phyloP scores from a whole-genome alignment of 1,140 invertebrate species.

The Hormaphis cornu region DNA sequence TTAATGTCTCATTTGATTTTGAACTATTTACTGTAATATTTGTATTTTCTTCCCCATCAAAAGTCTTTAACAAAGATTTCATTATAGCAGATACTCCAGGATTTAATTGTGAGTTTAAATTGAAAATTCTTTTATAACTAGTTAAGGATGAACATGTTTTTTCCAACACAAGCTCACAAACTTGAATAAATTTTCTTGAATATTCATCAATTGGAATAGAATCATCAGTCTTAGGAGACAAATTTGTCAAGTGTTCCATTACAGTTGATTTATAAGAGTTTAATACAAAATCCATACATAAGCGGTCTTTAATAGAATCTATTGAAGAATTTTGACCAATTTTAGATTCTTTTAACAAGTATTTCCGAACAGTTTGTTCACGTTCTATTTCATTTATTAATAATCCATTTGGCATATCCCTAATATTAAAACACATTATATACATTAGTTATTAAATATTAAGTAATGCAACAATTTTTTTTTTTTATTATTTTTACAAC shows the following conservation, averaged over 20 bases:
- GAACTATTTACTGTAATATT: neutral
- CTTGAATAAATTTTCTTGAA: neutral
- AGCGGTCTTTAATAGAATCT: neutral
- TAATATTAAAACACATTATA: neutral
- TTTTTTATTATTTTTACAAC: too few relatives aligned
- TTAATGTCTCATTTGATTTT: neutral
- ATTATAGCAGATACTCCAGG: neutral
- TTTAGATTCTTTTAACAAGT: constrained; percentile 13
- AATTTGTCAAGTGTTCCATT: neutral
- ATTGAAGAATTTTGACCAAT: neutral
- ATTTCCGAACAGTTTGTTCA: neutral
- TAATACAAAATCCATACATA: neutral
- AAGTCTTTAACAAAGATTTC: neutral
- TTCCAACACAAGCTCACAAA: neutral
- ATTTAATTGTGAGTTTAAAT: neutral
- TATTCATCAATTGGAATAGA: neutral
- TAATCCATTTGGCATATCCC: neutral
- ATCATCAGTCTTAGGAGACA: neutral
- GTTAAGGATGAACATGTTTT: constrained; percentile 4
- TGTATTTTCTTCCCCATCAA: neutral
- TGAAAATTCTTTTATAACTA: neutral
- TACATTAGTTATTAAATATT: too few relatives aligned
- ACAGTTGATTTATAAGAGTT: neutral
- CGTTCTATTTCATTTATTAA: neutral
- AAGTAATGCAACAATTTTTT: too few relatives aligned